Evolutionary conservation across 2,797 vertebrate genomes (phyloP).

Genomic region (Simalia tracyae): DNA sequence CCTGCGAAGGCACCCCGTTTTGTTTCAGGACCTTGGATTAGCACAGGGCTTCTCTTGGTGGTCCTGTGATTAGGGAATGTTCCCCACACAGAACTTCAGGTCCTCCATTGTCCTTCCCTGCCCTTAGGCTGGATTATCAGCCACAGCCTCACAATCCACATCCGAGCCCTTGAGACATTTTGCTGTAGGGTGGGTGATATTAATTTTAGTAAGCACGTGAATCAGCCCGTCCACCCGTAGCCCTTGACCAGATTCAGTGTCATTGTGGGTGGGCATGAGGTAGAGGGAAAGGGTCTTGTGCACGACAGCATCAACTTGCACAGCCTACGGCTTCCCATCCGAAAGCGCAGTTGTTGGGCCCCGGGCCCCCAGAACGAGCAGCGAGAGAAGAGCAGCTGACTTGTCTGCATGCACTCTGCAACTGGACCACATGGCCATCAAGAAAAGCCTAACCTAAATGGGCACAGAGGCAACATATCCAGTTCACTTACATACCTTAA

Average conservation of each 20-base stretch:
- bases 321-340: no score
- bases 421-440: background rate
- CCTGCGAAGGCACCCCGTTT: no score
- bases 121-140: background rate
- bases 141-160: no score
- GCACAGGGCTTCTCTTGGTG: background rate
- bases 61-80: background rate
- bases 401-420: background rate
- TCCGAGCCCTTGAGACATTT: background rate
- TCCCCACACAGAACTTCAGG: background rate
- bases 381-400: no score
- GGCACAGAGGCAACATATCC: background rate
- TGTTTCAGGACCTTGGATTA: no score
- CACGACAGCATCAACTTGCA: background rate
- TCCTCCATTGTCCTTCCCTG: background rate
- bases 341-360: background rate
- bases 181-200: background rate
- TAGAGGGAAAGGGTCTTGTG: background rate
- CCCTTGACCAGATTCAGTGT: background rate
- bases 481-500: constrained; percentile 81
- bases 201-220: background rate
- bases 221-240: fast-evolving
- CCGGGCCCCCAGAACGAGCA: background rate
- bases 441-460: background rate
- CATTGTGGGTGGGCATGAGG: fast-evolving